Evolutionary conservation across 2,797 vertebrate species (phyloP).

Genomic region (Pristis pectinata): DNA sequence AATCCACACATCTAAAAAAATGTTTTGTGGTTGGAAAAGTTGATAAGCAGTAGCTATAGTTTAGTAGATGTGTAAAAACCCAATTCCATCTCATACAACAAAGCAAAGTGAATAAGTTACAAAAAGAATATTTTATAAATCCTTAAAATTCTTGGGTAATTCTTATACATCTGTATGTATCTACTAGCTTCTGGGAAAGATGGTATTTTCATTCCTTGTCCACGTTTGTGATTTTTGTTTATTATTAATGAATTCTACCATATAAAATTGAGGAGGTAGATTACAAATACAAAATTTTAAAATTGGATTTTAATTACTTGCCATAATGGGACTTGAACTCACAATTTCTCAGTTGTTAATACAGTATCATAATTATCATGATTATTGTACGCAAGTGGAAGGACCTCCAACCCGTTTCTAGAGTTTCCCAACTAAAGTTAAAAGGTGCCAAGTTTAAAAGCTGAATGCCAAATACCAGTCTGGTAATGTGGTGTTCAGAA

Average conservation of each 20-base stretch:
- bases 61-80: no score
- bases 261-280: not conserved
- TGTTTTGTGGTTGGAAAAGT: no score
- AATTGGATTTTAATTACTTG: no score
- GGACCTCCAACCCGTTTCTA: not conserved
- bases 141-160: no score
- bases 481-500: not conserved
- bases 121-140: no score
- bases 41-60: no score
- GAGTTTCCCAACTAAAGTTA: conserved; percentile 4
- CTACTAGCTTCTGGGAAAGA: no score
- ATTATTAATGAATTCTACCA: not conserved
- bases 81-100: no score
- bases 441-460: not conserved
- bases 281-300: not conserved
- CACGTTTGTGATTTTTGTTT: no score
- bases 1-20: no score
- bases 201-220: not conserved
- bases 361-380: not conserved
- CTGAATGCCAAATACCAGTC: conserved; percentile 9
- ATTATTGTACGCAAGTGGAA: not conserved
- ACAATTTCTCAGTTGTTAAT: not conserved
- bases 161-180: not conserved
- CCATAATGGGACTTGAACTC: not conserved
- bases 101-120: no score